These are phyloP conservation scores for Spodoptera litura DNA, from an alignment of 1,140 invertebrate genomes.

Conservation along the genomic window DNA sequence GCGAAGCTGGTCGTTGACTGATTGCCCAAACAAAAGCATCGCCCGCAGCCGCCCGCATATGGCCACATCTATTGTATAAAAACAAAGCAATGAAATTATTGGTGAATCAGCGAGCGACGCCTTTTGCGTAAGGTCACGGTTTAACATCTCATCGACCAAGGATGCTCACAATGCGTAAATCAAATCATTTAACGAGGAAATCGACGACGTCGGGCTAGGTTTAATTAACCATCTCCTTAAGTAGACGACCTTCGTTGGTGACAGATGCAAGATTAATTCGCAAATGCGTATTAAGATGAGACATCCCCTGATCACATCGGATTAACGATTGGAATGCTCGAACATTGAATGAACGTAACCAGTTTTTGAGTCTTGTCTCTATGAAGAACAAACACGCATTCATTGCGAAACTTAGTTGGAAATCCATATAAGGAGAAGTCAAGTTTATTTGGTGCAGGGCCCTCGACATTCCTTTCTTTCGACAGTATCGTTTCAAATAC, in stretches of 20 bases:
- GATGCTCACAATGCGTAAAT: constrained; percentile 67
- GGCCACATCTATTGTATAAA: constrained; percentile 60
- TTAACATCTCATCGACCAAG: constrained; percentile 64
- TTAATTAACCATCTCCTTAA: constrained; percentile 73
- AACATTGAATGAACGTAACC: no score
- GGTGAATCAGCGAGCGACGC: constrained; percentile 68
- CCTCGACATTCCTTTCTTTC: constrained; percentile 29
- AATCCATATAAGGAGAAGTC: constrained; percentile 23
- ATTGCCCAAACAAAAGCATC: constrained; percentile 63
- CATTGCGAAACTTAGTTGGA: constrained; percentile 13
- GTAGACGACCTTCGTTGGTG: constrained; percentile 62
- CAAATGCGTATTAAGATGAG: constrained; percentile 56
- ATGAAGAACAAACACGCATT: neutral
- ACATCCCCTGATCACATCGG: constrained; percentile 22
- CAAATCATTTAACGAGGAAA: constrained; percentile 70
- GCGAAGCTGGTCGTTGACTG: constrained; percentile 66
- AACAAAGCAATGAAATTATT: constrained; percentile 63
- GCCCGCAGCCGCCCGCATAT: constrained; percentile 55
- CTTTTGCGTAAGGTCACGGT: constrained; percentile 73
- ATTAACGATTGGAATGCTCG: neutral
- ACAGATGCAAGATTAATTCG: constrained; percentile 67
- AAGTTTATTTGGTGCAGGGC: constrained; percentile 30
- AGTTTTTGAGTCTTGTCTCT: no score
- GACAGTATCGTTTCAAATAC: constrained; percentile 14
- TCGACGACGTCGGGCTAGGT: constrained; percentile 59